phyloP scores from a whole-genome alignment of 1,140 invertebrate genomes.

The Polypedilum vanderplanki region DNA sequence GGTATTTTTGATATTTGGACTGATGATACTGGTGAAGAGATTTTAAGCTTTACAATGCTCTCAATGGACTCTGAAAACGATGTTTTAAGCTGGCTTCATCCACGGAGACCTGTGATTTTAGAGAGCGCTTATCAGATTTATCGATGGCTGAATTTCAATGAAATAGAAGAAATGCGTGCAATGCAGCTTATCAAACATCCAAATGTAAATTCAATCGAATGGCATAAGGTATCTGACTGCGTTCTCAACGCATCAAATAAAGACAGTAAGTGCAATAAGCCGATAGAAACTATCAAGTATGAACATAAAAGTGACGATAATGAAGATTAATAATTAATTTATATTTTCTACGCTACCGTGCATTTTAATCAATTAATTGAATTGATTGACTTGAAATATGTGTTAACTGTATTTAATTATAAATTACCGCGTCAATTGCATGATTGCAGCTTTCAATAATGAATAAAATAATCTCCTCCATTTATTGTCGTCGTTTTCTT shows the following conservation, averaged over 20 bases:
- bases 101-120: constrained; percentile 71
- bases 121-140: constrained; percentile 60
- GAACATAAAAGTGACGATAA: neutral
- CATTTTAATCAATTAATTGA: constrained; percentile 14
- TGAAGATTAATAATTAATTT: constrained; percentile 8
- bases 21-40: constrained; percentile 48
- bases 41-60: constrained; percentile 70
- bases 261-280: constrained; percentile 58
- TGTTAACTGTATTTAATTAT: constrained; percentile 20
- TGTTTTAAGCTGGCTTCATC: constrained; percentile 65
- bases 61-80: constrained; percentile 63
- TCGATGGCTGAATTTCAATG: constrained; percentile 62
- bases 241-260: constrained; percentile 71
- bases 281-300: constrained; percentile 35
- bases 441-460: constrained; percentile 6
- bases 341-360: constrained; percentile 2
- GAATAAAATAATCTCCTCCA: neutral
- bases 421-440: neutral
- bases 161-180: constrained; percentile 50
- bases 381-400: neutral
- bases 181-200: constrained; percentile 49
- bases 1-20: constrained; percentile 68
- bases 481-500: neutral
- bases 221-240: constrained; percentile 60
- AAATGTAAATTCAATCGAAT: constrained; percentile 49